phyloP scores from a whole-genome alignment of 1,140 invertebrate genomes.

The Drosophila melanica region DNA sequence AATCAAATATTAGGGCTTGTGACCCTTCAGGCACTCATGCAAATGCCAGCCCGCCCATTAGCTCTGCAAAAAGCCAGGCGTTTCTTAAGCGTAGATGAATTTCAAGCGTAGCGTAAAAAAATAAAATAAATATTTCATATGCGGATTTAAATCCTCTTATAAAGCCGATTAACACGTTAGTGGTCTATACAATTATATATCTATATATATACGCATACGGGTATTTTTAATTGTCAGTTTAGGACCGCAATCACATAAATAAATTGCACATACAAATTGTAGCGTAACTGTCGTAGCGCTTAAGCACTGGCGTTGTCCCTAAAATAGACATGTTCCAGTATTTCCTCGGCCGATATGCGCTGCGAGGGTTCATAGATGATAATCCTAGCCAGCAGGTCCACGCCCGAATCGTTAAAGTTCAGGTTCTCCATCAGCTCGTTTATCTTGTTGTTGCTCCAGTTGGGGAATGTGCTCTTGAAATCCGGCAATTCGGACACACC shows the following conservation, averaged over 20 bases:
- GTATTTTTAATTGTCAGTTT: conserved; percentile 18
- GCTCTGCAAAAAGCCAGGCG: not conserved
- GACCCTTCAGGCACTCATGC: conserved; percentile 32
- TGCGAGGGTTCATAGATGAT: conserved; percentile 5
- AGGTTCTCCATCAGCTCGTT: not conserved
- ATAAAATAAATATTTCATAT: conserved; percentile 37
- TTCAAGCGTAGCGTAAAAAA: conserved; percentile 39
- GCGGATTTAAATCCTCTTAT: conserved; percentile 9
- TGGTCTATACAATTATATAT: not conserved
- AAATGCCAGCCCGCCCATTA: conserved; percentile 42
- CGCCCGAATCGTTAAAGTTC: not conserved
- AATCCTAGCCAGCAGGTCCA: conserved; percentile 24
- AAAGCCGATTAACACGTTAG: conserved; percentile 27
- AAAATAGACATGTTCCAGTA: conserved; percentile 17
- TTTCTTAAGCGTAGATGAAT: conserved; percentile 12
- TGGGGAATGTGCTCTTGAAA: conserved; percentile 87
- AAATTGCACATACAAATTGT: not conserved
- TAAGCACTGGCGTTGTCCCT: not conserved
- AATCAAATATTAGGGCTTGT: conserved; percentile 5
- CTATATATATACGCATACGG: not conserved
- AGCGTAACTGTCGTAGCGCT: not conserved
- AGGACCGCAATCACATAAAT: not conserved
- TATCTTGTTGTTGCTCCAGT: not conserved
- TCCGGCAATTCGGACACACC: conserved; percentile 92
- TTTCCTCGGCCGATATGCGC: conserved; percentile 11